phyloP scores from a whole-genome alignment of 2,113 vertebrate species.

The Ovis canadensis region DNA sequence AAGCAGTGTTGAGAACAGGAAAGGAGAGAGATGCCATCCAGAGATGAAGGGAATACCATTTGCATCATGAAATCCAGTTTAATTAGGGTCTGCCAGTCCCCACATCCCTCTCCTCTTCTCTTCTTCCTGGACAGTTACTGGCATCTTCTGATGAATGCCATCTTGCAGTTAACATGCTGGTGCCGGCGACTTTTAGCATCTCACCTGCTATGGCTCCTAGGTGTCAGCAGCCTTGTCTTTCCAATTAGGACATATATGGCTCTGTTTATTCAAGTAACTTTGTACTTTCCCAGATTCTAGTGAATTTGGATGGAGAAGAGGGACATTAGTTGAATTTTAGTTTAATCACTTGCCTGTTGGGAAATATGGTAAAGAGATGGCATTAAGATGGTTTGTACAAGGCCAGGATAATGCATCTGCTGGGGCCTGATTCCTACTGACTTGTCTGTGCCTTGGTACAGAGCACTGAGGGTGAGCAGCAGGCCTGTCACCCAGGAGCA shows the following conservation, averaged over 20 bases:
- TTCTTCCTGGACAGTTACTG: conserved; percentile 55
- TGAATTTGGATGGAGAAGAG: conserved; percentile 42
- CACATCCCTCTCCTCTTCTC: neutral
- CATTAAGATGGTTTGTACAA: neutral
- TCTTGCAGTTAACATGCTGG: conserved; percentile 70
- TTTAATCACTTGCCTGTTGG: conserved; percentile 46
- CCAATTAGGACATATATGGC: conserved; percentile 57
- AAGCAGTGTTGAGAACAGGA: neutral
- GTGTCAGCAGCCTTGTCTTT: conserved; percentile 51
- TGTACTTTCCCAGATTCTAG: conserved; percentile 43
- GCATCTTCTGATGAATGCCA: conserved; percentile 52
- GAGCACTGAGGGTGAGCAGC: neutral
- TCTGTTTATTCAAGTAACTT: conserved; percentile 37
- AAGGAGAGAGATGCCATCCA: neutral
- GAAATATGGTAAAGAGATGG: conserved; percentile 5
- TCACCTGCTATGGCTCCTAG: conserved; percentile 25
- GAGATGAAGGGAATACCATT: neutral
- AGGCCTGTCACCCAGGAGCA: neutral
- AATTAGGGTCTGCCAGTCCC: conserved; percentile 50
- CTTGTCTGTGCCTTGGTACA: neutral
- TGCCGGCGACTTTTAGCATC: neutral
- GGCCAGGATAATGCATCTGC: neutral
- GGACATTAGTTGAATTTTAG: conserved; percentile 63
- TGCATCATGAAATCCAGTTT: conserved; percentile 36
- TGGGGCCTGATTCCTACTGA: neutral